Conservation (phyloP, 1,140 invertebrate species). For the Sarcophaga bullata region DNA sequence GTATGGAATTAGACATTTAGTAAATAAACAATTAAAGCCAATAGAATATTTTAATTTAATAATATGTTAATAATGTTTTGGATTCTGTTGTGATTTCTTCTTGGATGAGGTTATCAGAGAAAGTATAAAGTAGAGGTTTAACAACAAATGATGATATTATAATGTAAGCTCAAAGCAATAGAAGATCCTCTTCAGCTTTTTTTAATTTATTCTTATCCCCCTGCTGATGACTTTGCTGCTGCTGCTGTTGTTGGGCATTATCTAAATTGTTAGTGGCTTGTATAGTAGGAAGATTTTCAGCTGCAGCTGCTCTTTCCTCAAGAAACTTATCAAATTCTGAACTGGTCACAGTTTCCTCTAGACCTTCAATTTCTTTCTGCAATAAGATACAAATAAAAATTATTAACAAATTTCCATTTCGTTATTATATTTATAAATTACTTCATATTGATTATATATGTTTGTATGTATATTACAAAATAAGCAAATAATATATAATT, state of each 20-base stretch:
- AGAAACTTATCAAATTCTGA: slow-evolving; percentile 94
- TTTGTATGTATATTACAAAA: not conserved
- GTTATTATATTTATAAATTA: not conserved
- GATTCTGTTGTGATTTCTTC: not conserved
- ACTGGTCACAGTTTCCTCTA: slow-evolving; percentile 81
- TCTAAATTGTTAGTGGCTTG: slow-evolving; percentile 53
- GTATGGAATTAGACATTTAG: slow-evolving; percentile 33
- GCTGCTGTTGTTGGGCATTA: slow-evolving; percentile 45
- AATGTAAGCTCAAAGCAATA: slow-evolving; percentile 54
- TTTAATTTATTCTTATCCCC: slow-evolving; percentile 48
- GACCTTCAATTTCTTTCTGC: slow-evolving; percentile 62
- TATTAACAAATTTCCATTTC: not conserved
- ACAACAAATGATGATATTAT: not conserved
- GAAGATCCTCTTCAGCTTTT: slow-evolving; percentile 61
- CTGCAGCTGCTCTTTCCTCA: slow-evolving; percentile 86
- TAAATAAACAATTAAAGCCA: slow-evolving; percentile 39
- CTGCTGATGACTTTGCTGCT: slow-evolving; percentile 53
- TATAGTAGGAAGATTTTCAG: slow-evolving; percentile 73
- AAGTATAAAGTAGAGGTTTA: not conserved
- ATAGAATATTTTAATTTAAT: slow-evolving; percentile 17
- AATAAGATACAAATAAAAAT: not conserved
- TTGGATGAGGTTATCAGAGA: not conserved
- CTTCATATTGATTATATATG: not conserved
- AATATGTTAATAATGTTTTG: not conserved
- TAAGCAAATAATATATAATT: not conserved